phyloP scores from a whole-genome alignment of 2,888 invertebrate species.

The Rhamphomyia laevipes region DNA sequence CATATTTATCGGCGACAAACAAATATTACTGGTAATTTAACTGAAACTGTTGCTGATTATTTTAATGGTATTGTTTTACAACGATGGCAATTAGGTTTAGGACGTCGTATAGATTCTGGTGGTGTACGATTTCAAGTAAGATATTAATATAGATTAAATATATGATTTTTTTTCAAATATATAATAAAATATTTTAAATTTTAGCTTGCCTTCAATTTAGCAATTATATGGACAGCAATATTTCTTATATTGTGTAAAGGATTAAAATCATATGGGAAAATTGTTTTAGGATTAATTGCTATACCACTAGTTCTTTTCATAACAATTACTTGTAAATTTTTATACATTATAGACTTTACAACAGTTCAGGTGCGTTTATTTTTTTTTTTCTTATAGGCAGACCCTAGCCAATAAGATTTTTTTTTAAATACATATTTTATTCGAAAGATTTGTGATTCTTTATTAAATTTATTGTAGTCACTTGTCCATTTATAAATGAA shows the following conservation, averaged over 20 bases:
- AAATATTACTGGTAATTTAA: conserved; percentile 43
- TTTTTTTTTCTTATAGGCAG: no score
- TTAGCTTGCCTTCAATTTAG: conserved; percentile 80
- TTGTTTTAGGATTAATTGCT: conserved; percentile 62
- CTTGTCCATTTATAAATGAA: no score
- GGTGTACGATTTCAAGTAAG: conserved; percentile 30
- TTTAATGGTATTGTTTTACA: conserved; percentile 70
- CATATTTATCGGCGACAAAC: conserved; percentile 55
- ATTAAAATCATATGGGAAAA: conserved; percentile 43
- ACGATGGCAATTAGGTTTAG: conserved; percentile 37
- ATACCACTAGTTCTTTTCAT: conserved; percentile 60
- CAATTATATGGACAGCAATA: conserved; percentile 81
- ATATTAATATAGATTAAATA: conserved; percentile 29
- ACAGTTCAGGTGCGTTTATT: conserved; percentile 22
- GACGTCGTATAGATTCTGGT: conserved; percentile 28
- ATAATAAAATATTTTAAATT: conserved; percentile 38
- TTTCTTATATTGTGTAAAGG: conserved; percentile 83
- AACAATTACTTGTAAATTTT: conserved; percentile 26
- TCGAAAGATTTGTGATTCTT: no score
- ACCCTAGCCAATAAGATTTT: no score
- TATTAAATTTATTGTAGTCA: no score
- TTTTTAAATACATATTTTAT: no score
- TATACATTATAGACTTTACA: conserved; percentile 26
- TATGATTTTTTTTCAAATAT: background rate
- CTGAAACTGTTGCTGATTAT: conserved; percentile 73